phyloP scores from a whole-genome alignment of 2,113 vertebrate species.

The Lamprologus speciosus region DNA sequence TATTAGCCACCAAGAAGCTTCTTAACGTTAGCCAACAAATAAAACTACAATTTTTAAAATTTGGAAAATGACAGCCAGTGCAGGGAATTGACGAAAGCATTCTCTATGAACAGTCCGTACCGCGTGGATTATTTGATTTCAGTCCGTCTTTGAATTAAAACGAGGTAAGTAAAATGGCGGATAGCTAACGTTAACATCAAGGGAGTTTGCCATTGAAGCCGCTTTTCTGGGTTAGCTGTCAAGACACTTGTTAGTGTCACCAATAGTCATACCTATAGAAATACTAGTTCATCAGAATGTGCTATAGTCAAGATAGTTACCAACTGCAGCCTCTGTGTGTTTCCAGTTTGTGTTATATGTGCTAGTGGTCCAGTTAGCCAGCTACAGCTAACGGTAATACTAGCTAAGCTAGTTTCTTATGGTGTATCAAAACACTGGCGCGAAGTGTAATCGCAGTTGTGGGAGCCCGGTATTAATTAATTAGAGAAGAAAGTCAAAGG shows the following conservation, averaged over 20 bases:
- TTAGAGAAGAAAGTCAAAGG: not conserved
- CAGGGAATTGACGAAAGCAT: not conserved
- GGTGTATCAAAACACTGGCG: not conserved
- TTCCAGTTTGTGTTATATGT: not conserved
- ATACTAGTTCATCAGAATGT: not conserved
- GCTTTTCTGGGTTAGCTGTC: not conserved
- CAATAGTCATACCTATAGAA: not conserved
- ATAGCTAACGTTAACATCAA: conserved; percentile 40
- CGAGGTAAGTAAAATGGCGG: conserved; percentile 68
- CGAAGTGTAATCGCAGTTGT: not conserved
- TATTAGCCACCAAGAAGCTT: conserved; percentile 44
- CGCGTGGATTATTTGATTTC: conserved; percentile 35
- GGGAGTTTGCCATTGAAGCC: conserved; percentile 48
- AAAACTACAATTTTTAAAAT: not conserved
- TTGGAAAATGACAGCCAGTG: conserved; percentile 7
- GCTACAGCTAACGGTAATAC: not conserved
- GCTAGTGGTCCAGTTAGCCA: not conserved
- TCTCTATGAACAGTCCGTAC: not conserved
- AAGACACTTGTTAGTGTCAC: not conserved
- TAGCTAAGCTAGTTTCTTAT: not conserved
- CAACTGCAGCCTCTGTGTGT: not conserved
- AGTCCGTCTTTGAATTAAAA: conserved; percentile 47
- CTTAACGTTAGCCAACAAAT: conserved; percentile 7
- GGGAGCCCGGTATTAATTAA: not conserved
- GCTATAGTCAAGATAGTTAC: not conserved